phyloP scores from a whole-genome alignment of 2,113 vertebrate species.

The Anseranas semipalmata region DNA sequence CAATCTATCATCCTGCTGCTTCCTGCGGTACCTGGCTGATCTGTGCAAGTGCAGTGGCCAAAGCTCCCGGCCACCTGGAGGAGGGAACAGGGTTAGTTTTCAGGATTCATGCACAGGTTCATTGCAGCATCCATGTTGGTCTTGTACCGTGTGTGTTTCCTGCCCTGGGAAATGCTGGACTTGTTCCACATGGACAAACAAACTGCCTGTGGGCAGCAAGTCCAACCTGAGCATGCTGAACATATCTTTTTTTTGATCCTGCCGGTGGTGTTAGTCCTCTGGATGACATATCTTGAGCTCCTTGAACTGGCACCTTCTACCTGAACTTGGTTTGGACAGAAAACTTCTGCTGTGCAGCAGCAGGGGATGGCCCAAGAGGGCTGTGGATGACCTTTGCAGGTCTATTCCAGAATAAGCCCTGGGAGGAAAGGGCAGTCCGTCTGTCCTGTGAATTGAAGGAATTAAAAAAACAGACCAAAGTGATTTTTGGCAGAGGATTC shows the following conservation, averaged over 20 bases:
- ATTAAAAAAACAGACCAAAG: background rate
- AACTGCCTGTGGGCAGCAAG: background rate
- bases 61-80: background rate
- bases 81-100: background rate
- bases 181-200: background rate
- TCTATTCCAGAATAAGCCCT: background rate
- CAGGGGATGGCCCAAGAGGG: background rate
- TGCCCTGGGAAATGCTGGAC: background rate
- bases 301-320: background rate
- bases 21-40: fast-evolving
- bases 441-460: background rate
- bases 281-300: background rate
- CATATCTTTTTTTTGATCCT: background rate
- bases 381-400: background rate
- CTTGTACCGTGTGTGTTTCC: fast-evolving
- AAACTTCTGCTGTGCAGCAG: background rate
- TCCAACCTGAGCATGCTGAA: background rate
- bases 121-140: fast-evolving
- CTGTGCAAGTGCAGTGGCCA: fast-evolving
- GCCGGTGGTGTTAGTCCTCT: background rate
- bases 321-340: background rate
- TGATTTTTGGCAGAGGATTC: background rate
- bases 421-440: background rate
- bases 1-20: background rate
- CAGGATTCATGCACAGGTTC: background rate